phyloP scores from a whole-genome alignment of 2,113 vertebrate species.

The Embiotoca jacksoni region DNA sequence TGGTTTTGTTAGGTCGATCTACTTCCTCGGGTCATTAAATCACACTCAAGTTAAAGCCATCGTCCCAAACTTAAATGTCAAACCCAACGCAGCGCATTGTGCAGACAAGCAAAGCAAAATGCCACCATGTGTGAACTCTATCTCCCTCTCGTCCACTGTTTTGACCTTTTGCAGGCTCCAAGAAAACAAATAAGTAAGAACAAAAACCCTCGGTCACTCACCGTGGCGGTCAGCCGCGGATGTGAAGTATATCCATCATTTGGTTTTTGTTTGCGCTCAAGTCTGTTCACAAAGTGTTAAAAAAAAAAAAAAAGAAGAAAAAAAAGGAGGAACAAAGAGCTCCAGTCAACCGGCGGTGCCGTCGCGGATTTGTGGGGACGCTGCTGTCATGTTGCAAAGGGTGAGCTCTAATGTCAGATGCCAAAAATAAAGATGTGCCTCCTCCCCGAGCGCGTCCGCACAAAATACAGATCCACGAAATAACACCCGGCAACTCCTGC shows the following conservation, averaged over 20 bases:
- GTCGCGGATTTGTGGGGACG: neutral
- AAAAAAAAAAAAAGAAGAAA: neutral
- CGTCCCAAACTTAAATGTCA: neutral
- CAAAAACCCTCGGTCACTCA: constrained; percentile 46
- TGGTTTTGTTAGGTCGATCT: neutral
- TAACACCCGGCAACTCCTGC: constrained; percentile 18
- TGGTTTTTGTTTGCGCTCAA: neutral
- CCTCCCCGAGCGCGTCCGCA: constrained; percentile 12
- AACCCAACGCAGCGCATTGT: neutral
- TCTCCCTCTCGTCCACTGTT: neutral
- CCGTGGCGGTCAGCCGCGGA: constrained; percentile 46
- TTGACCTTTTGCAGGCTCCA: constrained; percentile 17
- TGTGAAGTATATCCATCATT: constrained; percentile 22
- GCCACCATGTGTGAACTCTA: neutral
- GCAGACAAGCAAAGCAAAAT: neutral
- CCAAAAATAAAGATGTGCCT: constrained; percentile 84
- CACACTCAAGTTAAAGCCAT: neutral
- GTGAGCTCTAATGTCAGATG: constrained; percentile 79
- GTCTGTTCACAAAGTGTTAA: neutral
- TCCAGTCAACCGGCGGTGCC: neutral
- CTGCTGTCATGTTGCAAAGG: constrained; percentile 51
- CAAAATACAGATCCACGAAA: constrained; percentile 19
- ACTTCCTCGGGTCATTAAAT: neutral
- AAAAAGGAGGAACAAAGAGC: constrained; percentile 1
- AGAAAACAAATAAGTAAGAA: neutral